Conservation (phyloP, 2,888 invertebrate species). For the Cryptocheilus praepositus region DNA sequence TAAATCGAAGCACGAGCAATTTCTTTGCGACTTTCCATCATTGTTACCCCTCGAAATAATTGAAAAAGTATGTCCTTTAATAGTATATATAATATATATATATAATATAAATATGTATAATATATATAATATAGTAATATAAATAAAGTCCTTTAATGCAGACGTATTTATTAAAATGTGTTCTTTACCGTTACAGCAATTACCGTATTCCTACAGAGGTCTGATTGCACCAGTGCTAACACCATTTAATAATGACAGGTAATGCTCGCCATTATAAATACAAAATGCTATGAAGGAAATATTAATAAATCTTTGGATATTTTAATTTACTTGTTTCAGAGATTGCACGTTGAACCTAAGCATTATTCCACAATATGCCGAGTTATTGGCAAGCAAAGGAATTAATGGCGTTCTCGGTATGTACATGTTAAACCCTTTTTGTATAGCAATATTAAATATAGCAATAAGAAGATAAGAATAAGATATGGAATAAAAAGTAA, state of each 20-base stretch:
- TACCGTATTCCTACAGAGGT: conserved; percentile 74
- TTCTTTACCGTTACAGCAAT: conserved; percentile 29
- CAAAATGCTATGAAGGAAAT: neutral
- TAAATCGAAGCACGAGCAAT: no score
- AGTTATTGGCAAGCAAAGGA: conserved; percentile 79
- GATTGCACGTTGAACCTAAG: conserved; percentile 62
- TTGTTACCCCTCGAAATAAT: no score
- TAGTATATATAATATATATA: no score
- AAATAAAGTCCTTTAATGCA: no score
- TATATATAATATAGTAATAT: no score
- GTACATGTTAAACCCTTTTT: neutral
- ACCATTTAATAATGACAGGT: conserved; percentile 80
- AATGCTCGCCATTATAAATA: conserved; percentile 28
- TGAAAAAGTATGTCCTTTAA: no score
- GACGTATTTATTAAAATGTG: no score
- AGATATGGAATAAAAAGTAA: no score
- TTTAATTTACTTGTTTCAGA: conserved; percentile 29
- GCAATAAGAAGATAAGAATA: neutral
- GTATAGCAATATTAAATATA: neutral
- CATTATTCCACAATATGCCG: conserved; percentile 80
- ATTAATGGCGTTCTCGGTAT: conserved; percentile 83
- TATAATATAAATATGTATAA: no score
- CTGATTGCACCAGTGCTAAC: conserved; percentile 85
- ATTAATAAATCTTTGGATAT: neutral
- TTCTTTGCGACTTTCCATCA: no score